A percentile compares a stretch with the other conserved stretches of the same genome.
These are phyloP conservation scores for Lytechinus variegatus DNA, from an alignment of 35 echinoderm and acorn worm species.

Conservation along the genomic window DNA sequence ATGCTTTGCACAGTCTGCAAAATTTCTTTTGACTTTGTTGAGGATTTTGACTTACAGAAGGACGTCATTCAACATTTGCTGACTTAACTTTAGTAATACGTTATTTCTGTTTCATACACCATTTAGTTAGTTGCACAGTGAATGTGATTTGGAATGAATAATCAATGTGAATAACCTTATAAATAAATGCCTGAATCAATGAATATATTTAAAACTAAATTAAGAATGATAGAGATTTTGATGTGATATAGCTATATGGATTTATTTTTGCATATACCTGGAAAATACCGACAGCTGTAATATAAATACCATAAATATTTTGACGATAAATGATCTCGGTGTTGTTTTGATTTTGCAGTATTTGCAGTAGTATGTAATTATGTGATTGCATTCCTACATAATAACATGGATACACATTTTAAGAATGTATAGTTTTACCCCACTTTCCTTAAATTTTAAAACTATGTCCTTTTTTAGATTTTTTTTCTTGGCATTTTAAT, in stretches of 20 bases:
- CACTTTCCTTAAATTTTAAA: neutral
- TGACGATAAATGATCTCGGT: neutral
- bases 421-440: neutral
- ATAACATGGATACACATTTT: neutral
- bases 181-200: neutral
- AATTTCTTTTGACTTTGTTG: no score
- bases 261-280: neutral
- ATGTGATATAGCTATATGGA: constrained; percentile 5
- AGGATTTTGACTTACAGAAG: no score
- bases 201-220: neutral
- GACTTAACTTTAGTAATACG: no score
- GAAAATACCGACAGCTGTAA: neutral
- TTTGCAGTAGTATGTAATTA: neutral
- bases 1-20: no score
- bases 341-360: neutral
- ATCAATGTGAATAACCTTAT: neutral
- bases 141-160: neutral
- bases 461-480: neutral
- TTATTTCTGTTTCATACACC: neutral
- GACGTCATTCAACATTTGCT: no score
- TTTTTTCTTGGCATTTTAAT: neutral
- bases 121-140: neutral
- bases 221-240: neutral
- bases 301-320: neutral
- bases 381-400: neutral